phyloP scores from a whole-genome alignment of 2,113 vertebrate genomes.

The Reinhardtius hippoglossoides region DNA sequence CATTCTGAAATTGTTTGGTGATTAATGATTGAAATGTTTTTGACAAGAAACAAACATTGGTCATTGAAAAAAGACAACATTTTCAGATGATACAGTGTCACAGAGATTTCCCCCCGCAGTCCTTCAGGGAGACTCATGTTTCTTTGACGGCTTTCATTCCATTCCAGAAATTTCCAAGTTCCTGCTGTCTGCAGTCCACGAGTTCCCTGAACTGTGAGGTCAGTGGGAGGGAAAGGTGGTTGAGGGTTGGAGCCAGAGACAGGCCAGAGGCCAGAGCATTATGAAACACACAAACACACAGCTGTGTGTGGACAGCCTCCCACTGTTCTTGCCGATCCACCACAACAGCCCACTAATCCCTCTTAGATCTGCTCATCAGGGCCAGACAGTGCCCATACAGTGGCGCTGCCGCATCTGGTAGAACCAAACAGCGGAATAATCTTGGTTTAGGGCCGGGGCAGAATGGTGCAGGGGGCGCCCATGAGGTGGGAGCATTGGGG shows the following conservation, averaged over 20 bases:
- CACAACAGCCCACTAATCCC: slow-evolving; percentile 78
- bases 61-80: slow-evolving; percentile 1
- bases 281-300: slow-evolving; percentile 80
- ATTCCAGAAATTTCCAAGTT: slow-evolving; percentile 61
- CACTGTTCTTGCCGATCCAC: slow-evolving; percentile 68
- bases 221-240: slow-evolving; percentile 65
- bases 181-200: slow-evolving; percentile 56
- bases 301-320: slow-evolving; percentile 80
- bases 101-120: too few relatives aligned
- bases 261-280: slow-evolving; percentile 69
- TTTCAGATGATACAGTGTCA: not conserved
- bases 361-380: slow-evolving; percentile 74
- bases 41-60: slow-evolving; percentile 11
- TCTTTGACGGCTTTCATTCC: slow-evolving; percentile 66
- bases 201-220: slow-evolving; percentile 66
- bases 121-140: slow-evolving; percentile 66
- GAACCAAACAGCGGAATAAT: slow-evolving; percentile 75
- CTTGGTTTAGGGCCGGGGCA: slow-evolving; percentile 54
- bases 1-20: slow-evolving; percentile 1
- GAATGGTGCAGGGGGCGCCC: slow-evolving; percentile 52
- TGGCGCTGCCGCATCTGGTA: slow-evolving; percentile 66
- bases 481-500: slow-evolving; percentile 32
- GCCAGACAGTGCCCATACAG: slow-evolving; percentile 62
- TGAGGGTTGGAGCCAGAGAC: slow-evolving; percentile 55
- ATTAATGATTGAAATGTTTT: slow-evolving; percentile 14